These are phyloP conservation scores for Pteropus rufus DNA, from an alignment of 2,797 vertebrate genomes.

Conservation along the genomic window DNA sequence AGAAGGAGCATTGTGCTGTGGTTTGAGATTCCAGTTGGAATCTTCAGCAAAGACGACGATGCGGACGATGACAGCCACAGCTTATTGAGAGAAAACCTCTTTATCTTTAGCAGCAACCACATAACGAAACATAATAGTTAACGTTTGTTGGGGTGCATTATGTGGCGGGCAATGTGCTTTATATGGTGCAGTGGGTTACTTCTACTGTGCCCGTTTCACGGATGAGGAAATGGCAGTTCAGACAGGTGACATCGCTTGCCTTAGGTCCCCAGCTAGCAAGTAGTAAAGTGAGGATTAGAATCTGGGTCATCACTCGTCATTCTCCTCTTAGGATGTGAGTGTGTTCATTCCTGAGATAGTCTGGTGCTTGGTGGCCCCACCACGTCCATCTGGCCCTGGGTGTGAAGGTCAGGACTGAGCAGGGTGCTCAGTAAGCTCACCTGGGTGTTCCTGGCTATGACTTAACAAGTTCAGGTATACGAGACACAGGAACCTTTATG, in stretches of 20 bases:
- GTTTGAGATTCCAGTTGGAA: background rate
- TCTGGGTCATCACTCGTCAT: background rate
- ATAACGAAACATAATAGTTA: background rate
- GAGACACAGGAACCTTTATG: background rate
- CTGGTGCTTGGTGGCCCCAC: background rate
- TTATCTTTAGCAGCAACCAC: background rate
- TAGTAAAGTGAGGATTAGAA: background rate
- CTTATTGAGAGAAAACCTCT: background rate
- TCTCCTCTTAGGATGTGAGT: background rate
- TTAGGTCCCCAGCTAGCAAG: background rate
- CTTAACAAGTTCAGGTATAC: background rate
- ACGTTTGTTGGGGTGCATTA: background rate
- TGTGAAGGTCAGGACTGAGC: background rate
- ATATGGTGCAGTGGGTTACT: background rate
- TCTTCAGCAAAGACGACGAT: background rate
- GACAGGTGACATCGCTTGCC: background rate
- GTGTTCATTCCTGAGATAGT: background rate
- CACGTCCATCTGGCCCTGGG: too few relatives aligned
- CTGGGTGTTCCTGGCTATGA: background rate
- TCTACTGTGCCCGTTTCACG: background rate
- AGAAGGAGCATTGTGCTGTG: background rate
- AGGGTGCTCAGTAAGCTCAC: background rate
- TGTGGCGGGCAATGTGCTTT: background rate
- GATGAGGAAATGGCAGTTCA: background rate
- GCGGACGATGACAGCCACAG: background rate